Conservation (phyloP, 2,888 invertebrate genomes). For the Mycogona germanica region DNA sequence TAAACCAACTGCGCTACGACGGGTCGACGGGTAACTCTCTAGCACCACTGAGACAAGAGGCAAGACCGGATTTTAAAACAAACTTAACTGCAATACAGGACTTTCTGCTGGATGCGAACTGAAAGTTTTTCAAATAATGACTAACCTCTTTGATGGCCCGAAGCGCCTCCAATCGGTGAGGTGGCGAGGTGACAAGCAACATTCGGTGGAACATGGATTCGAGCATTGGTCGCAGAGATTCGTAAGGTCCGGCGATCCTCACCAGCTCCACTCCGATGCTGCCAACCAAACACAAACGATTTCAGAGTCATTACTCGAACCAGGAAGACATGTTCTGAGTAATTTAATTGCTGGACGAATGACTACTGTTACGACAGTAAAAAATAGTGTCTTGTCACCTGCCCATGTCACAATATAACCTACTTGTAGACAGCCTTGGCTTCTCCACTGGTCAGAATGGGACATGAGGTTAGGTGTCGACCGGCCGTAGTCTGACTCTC, state of each 20-base stretch:
- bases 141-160: constrained; percentile 60
- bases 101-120: neutral
- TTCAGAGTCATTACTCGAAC: neutral
- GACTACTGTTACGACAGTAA: neutral
- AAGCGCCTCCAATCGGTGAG: constrained; percentile 71
- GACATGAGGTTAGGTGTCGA: constrained; percentile 36
- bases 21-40: too few relatives aligned
- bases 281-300: constrained; percentile 25
- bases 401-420: neutral
- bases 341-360: too few relatives aligned
- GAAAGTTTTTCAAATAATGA: constrained; percentile 2
- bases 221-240: constrained; percentile 62
- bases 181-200: constrained; percentile 73
- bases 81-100: neutral
- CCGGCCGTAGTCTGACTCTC: constrained; percentile 40
- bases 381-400: neutral
- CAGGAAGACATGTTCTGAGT: neutral
- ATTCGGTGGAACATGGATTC: constrained; percentile 89
- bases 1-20: too few relatives aligned
- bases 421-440: constrained; percentile 70
- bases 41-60: too few relatives aligned
- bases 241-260: constrained; percentile 72
- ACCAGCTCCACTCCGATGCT: constrained; percentile 84
- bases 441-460: constrained; percentile 66
- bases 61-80: neutral